These are phyloP conservation scores for Mesembrinibis cayennensis DNA, from an alignment of 2,113 vertebrate species.

Conservation along the genomic window DNA sequence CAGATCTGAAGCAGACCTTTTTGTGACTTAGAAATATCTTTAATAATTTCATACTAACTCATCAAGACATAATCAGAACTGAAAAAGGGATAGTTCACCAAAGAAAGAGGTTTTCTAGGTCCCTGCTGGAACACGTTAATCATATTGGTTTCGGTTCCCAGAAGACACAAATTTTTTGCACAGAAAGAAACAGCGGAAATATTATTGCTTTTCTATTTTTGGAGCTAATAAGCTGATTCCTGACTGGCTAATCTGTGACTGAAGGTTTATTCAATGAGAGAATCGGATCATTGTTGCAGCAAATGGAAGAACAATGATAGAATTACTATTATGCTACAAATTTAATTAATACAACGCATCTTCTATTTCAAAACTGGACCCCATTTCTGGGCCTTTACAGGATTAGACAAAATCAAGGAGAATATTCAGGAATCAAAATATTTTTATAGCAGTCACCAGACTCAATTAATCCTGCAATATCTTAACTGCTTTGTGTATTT, in stretches of 20 bases:
- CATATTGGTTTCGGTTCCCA: neutral
- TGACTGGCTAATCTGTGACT: constrained; percentile 12
- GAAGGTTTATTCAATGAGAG: neutral
- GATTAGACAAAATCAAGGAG: neutral
- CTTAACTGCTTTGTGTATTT: neutral
- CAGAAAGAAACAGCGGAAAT: neutral
- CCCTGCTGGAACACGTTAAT: neutral
- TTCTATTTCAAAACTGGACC: neutral
- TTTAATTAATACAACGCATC: neutral
- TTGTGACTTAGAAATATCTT: neutral
- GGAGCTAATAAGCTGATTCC: neutral
- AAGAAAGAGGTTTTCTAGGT: neutral
- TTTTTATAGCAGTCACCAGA: neutral
- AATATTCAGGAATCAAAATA: neutral
- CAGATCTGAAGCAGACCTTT: neutral
- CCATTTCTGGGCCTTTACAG: neutral
- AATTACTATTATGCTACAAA: neutral
- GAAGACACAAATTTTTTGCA: neutral
- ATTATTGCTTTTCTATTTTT: neutral
- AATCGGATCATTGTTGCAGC: neutral
- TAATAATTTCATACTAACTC: neutral
- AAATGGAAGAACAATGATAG: neutral
- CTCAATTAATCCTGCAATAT: neutral
- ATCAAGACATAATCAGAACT: neutral
- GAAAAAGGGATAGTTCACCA: neutral